Evolutionary conservation across 2,888 invertebrate species (phyloP), one percentile per base, ranked within the genome.

Genomic region (Melangyna quadrimaculata): DNA sequence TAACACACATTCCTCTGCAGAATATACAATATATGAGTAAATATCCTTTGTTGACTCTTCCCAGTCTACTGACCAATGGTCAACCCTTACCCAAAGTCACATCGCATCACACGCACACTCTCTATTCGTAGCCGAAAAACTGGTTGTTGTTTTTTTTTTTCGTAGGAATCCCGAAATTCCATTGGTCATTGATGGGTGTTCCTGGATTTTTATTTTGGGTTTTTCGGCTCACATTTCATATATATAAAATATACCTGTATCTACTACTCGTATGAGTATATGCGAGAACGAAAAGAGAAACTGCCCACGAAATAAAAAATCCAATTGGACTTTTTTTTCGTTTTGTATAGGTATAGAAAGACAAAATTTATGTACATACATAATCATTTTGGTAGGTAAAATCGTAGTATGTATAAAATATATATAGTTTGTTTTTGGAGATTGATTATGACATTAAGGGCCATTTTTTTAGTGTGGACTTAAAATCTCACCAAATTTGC

Each of bases 21-120:
- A 22, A 12, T 48, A 14, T 75, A 53, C 70, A 29, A 37, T 43
- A 24, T 17, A 32, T 57, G n/a, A n/a, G n/a, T n/a, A n/a, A 35
- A 32, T 72, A 80, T 84, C 86, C 86, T 65, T 43, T 65, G 59
- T 70, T 73, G 75, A 77, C 43, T 74, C 45, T 63, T 69, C 86
- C 51, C 80, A 55, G 40, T 45, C 80, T 63, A 80, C 63, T 86
- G 86, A 86, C 86, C 86, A 86, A 86, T 86, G 86, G 86, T 86
- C 86, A 86, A 81, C 86, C 86, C 86, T 86, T 81, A 86, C 77
- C 65, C 8, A 8, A 35, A 24, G 3, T 55, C 27, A 32, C 14
- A 22, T 32, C 22, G 48, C 5, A 24, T 51, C 19, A 73, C 73
- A 86, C 86, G 86, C 86, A 86, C 81, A 81, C 86, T 86, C 86